These are phyloP conservation scores for Steatornis caripensis DNA, from an alignment of 2,113 vertebrate species.

Conservation along the genomic window DNA sequence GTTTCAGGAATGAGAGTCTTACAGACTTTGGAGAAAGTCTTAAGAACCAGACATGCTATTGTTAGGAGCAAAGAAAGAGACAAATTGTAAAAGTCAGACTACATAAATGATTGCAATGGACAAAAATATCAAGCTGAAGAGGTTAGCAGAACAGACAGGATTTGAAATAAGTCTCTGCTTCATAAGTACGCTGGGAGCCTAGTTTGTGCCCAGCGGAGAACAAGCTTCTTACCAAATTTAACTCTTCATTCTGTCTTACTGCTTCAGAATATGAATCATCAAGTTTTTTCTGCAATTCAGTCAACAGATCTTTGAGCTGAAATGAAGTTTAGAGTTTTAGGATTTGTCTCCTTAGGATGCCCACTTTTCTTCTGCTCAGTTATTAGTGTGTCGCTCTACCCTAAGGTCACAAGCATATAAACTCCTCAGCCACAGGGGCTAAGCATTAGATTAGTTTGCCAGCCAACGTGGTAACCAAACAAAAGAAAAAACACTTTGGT, in stretches of 20 bases:
- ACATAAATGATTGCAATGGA: constrained; percentile 62
- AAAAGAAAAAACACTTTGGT: not conserved
- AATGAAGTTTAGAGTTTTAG: constrained; percentile 93
- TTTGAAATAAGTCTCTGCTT: constrained; percentile 63
- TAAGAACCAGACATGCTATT: constrained; percentile 70
- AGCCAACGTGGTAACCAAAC: constrained; percentile 30
- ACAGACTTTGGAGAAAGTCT: constrained; percentile 18
- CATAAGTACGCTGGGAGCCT: constrained; percentile 52
- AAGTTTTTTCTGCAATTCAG: constrained; percentile 99
- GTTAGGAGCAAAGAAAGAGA: constrained; percentile 76
- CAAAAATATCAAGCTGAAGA: constrained; percentile 71
- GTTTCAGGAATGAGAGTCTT: constrained; percentile 19
- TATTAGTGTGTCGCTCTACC: constrained; percentile 20
- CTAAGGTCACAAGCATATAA: constrained; percentile 51
- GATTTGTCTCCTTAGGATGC: constrained; percentile 66
- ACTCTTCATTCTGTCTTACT: constrained; percentile 98
- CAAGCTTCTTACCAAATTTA: constrained; percentile 93
- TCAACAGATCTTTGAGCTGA: constrained; percentile 99
- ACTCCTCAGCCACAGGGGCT: constrained; percentile 23
- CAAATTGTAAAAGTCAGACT: constrained; percentile 64
- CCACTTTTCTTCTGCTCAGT: constrained; percentile 59
- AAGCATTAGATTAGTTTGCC: constrained; percentile 41
- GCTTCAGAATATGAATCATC: constrained; percentile 98
- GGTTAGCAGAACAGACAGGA: constrained; percentile 74
- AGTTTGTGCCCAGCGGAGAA: constrained; percentile 64